Evolutionary conservation across 2,797 vertebrate species (phyloP).

Genomic region (Myiotriccus ornatus): DNA sequence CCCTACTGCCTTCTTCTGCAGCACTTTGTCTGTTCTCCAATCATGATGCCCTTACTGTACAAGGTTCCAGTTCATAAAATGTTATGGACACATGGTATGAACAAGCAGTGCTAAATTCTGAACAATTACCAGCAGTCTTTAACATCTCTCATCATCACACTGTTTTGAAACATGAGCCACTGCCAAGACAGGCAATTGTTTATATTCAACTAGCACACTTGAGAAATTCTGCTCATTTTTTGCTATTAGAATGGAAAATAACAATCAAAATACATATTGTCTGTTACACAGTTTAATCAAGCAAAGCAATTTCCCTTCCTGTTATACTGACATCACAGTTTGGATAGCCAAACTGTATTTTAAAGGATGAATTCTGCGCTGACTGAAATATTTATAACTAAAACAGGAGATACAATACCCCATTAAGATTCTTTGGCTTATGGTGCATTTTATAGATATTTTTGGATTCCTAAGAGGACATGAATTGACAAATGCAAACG

Average conservation of each 20-base stretch:
- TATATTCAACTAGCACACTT: neutral
- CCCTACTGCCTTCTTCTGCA: neutral
- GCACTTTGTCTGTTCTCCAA: accelerated
- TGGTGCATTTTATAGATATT: constrained; percentile 8
- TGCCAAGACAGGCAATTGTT: neutral
- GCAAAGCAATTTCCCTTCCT: constrained; percentile 28
- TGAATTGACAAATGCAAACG: neutral
- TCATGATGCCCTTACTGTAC: accelerated
- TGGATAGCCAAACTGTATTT: neutral
- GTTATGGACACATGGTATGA: neutral
- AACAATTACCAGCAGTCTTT: neutral
- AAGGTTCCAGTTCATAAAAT: neutral
- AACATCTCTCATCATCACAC: neutral
- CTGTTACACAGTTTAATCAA: constrained; percentile 50
- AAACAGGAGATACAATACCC: neutral
- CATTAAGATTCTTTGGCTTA: constrained; percentile 21
- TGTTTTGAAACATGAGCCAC: neutral
- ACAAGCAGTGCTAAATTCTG: neutral
- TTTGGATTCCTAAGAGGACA: neutral
- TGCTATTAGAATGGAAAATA: neutral
- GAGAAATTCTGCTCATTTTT: neutral
- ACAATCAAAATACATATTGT: neutral
- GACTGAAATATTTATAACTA: constrained; percentile 20
- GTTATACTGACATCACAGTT: neutral
- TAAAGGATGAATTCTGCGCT: neutral